Evolutionary conservation across 2,888 invertebrate genomes (phyloP).

Genomic region (Microchrysa polita): DNA sequence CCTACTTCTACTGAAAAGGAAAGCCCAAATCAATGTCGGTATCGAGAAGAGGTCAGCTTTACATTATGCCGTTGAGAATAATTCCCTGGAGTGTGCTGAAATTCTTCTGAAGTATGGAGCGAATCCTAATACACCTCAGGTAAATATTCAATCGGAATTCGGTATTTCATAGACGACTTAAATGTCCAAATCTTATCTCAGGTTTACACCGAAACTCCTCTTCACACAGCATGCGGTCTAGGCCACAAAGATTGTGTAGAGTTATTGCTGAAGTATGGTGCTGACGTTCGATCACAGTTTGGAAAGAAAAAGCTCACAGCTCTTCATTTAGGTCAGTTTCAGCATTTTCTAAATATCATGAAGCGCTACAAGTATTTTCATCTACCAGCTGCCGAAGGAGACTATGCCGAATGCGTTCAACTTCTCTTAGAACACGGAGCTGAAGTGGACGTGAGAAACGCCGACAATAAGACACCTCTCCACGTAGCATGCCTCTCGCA

Average conservation of each 20-base stretch:
- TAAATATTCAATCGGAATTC: slow-evolving; percentile 58
- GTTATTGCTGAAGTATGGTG: slow-evolving; percentile 79
- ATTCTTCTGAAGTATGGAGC: slow-evolving; percentile 80
- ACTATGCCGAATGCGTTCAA: slow-evolving; percentile 79
- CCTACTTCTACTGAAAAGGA: slow-evolving; percentile 73
- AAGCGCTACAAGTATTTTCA: neutral
- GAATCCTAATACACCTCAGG: slow-evolving; percentile 84
- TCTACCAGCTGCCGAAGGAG: slow-evolving; percentile 83
- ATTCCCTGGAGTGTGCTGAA: slow-evolving; percentile 77
- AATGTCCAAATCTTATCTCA: too few relatives aligned
- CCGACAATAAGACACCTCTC: slow-evolving; percentile 81
- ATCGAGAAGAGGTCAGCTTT: slow-evolving; percentile 76
- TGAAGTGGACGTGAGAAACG: slow-evolving; percentile 77
- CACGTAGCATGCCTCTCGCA: slow-evolving; percentile 86
- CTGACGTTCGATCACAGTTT: slow-evolving; percentile 80
- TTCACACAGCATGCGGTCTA: slow-evolving; percentile 82
- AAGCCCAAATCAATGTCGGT: slow-evolving; percentile 84
- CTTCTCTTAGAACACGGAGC: slow-evolving; percentile 80
- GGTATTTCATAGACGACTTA: too few relatives aligned
- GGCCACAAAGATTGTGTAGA: slow-evolving; percentile 76
- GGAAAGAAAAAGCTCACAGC: slow-evolving; percentile 80
- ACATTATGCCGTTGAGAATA: slow-evolving; percentile 84
- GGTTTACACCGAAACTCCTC: slow-evolving; percentile 85
- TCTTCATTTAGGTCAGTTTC: slow-evolving; percentile 78
- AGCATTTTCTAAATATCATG: too few relatives aligned